These are phyloP conservation scores for Phyto melanocephala DNA, from an alignment of 2,888 invertebrate genomes.

Conservation along the genomic window DNA sequence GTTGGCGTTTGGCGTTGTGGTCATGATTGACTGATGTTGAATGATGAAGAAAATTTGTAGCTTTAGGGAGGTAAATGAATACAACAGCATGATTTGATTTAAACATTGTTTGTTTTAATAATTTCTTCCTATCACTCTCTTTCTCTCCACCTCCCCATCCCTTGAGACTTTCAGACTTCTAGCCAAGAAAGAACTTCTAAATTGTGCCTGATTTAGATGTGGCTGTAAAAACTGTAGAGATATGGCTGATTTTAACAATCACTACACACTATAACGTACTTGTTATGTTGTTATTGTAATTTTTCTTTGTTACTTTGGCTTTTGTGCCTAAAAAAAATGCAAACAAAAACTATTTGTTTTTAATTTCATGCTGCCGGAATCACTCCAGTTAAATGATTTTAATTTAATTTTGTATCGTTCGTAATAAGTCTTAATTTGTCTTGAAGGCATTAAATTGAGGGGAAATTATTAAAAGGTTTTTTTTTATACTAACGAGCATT, in stretches of 20 bases:
- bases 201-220: conserved; percentile 27
- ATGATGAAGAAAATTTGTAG: conserved; percentile 59
- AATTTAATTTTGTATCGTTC: conserved; percentile 30
- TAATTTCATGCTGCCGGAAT: conserved; percentile 39
- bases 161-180: background rate
- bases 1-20: conserved; percentile 41
- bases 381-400: conserved; percentile 35
- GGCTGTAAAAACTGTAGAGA: conserved; percentile 4
- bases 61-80: conserved; percentile 62
- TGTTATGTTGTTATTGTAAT: background rate
- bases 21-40: conserved; percentile 62
- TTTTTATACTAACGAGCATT: background rate
- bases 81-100: conserved; percentile 56
- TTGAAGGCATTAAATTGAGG: conserved; percentile 5
- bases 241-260: conserved; percentile 12
- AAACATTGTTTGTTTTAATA: conserved; percentile 62
- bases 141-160: background rate
- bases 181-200: background rate
- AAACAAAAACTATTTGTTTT: conserved; percentile 21
- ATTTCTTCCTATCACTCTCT: conserved; percentile 22
- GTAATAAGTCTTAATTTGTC: conserved; percentile 29
- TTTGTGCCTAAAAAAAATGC: conserved; percentile 15
- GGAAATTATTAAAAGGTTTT: background rate
- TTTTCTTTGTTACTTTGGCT: background rate
- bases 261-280: background rate